A percentile compares a stretch with the other conserved stretches of the same genome.
These are phyloP conservation scores for Drosophila orosa DNA, from an alignment of 1,140 invertebrate species.

Conservation along the genomic window DNA sequence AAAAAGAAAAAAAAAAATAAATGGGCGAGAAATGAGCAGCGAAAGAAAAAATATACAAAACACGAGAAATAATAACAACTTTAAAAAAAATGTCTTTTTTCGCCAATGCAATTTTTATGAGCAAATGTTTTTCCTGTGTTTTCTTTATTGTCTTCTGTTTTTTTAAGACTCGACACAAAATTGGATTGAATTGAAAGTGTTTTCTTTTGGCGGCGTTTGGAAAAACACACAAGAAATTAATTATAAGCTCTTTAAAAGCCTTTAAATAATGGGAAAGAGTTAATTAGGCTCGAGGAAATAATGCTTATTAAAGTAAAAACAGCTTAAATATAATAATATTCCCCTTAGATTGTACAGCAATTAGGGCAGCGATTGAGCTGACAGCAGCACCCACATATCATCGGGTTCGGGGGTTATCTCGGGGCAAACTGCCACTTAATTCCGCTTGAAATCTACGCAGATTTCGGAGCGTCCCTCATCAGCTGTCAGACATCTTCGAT, in stretches of 20 bases:
- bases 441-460: slow-evolving; percentile 34
- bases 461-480: slow-evolving; percentile 58
- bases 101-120: slow-evolving; percentile 30
- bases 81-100: slow-evolving; percentile 43
- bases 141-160: slow-evolving; percentile 10
- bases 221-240: slow-evolving; percentile 30
- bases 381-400: slow-evolving; percentile 28
- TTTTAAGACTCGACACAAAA: slow-evolving; percentile 7
- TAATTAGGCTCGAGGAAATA: background rate
- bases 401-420: background rate
- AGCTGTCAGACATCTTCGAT: slow-evolving; percentile 67
- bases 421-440: slow-evolving; percentile 45
- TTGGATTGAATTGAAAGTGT: slow-evolving; percentile 10
- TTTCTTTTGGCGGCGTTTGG: slow-evolving; percentile 14
- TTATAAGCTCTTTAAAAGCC: background rate
- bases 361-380: slow-evolving; percentile 20
- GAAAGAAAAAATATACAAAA: slow-evolving; percentile 26
- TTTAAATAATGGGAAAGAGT: slow-evolving; percentile 1
- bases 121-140: slow-evolving; percentile 42
- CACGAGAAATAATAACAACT: slow-evolving; percentile 31
- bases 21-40: slow-evolving; percentile 42
- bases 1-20: slow-evolving; percentile 48
- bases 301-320: background rate
- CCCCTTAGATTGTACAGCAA: slow-evolving; percentile 37
- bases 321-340: background rate